These are phyloP conservation scores for Tenebrio molitor DNA, from an alignment of 1,140 invertebrate species.

Conservation along the genomic window DNA sequence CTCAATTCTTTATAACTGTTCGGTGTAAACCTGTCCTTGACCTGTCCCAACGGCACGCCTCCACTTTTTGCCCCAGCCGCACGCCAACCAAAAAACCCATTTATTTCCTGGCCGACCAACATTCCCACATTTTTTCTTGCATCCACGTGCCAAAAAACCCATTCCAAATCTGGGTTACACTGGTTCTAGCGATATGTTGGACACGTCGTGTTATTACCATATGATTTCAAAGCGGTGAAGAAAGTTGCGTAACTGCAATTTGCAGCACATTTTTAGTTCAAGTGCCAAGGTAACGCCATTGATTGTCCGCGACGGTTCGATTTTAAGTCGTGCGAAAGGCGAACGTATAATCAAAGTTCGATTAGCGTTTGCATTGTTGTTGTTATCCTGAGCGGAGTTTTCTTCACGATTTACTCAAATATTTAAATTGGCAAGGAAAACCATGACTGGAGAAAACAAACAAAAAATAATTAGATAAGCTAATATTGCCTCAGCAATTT, in stretches of 20 bases:
- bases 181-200: too few relatives aligned
- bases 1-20: too few relatives aligned
- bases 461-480: conserved; percentile 7
- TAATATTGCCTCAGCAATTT: background rate
- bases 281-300: conserved; percentile 27
- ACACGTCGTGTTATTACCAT: background rate
- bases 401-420: conserved; percentile 1
- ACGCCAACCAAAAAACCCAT: too few relatives aligned
- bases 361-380: background rate
- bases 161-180: too few relatives aligned
- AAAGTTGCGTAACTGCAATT: conserved; percentile 30
- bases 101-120: too few relatives aligned
- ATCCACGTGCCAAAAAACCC: too few relatives aligned
- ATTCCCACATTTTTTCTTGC: too few relatives aligned
- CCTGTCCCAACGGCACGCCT: too few relatives aligned
- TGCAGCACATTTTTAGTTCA: conserved; percentile 32
- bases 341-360: background rate
- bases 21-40: too few relatives aligned
- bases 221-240: conserved; percentile 5
- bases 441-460: background rate
- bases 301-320: conserved; percentile 7
- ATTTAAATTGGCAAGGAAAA: conserved; percentile 1
- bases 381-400: too few relatives aligned
- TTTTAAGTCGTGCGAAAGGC: background rate
- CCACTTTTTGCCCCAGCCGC: too few relatives aligned